Base-by-base conservation (phyloP, 2,797 vertebrate species). In the Geotria australis region DNA sequence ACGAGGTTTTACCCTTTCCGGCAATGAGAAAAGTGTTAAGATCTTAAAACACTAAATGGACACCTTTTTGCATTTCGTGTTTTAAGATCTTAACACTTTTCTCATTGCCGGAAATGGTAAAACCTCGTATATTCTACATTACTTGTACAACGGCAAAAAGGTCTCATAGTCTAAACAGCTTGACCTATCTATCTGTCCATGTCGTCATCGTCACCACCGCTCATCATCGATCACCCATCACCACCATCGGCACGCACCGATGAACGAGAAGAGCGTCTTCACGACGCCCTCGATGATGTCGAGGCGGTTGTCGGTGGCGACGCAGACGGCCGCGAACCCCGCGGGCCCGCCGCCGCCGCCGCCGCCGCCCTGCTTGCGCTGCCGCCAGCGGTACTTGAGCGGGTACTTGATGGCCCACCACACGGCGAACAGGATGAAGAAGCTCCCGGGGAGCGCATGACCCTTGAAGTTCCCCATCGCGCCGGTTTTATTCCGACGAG, bases 331-430 rank as follows among this genome's bases (percentile, higher is more conserved):
- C 5, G 24, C 24, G 24, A 38, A 24, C 24, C 24, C 24, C 24
- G 24, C 38, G 24, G 24, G 24, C 24, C 24, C 24, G 24, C 24
- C 24, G 53, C 49, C 9, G 12, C 51, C 51, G 15, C 85, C 61
- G 9, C 75, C 78, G 12, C 73, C 80, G 14, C 68, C 61, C 0
- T 64, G 76, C 70, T 81, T 93, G 69, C 81, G 79, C 63, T 77
- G 81, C 61, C 75, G 74, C 57, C 72, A 82, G 63, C 73, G 48
- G 1, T 85, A 73, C 64, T 79, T 85, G 53, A 95, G 69, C 2
- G 79, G 76, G 53, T 70, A 73, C 61, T 84, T 93, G 58, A 68
- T 73, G 1, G 78, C 71, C 85, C 85, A 93, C 85, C 86, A 98
- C 48, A 95, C 63, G 47, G 79, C 80, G 5, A 72, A 69, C 1